phyloP scores from a whole-genome alignment of 1,140 invertebrate genomes.

The Nixonia krombeini region DNA sequence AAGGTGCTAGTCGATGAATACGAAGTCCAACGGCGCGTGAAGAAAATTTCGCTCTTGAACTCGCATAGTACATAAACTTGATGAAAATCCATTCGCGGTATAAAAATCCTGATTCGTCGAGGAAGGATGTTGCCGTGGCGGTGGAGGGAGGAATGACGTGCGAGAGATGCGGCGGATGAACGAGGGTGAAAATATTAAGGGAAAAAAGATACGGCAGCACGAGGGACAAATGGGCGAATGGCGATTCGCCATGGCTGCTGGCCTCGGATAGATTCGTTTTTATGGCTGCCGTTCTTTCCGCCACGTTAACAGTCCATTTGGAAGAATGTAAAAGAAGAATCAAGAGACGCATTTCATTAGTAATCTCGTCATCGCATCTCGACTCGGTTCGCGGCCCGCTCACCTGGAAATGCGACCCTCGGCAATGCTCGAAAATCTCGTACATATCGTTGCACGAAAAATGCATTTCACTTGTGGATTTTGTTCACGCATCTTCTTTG shows the following conservation, averaged over 20 bases:
- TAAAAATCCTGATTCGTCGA: not conserved
- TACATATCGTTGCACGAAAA: constrained; percentile 5
- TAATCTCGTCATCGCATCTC: constrained; percentile 15
- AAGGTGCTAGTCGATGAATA: too few relatives aligned
- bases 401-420: not conserved
- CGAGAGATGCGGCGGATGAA: constrained; percentile 4
- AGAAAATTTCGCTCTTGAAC: too few relatives aligned
- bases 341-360: constrained; percentile 31
- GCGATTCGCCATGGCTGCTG: constrained; percentile 15
- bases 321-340: constrained; percentile 34
- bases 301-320: constrained; percentile 40
- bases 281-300: constrained; percentile 35
- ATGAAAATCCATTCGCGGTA: too few relatives aligned
- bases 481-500: too few relatives aligned
- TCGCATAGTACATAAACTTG: too few relatives aligned
- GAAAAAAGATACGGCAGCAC: constrained; percentile 5
- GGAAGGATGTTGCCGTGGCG: not conserved
- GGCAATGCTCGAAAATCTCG: not conserved
- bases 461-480: not conserved
- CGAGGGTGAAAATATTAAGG: constrained; percentile 35
- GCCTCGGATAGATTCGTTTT: constrained; percentile 29
- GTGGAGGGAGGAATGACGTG: not conserved
- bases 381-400: not conserved
- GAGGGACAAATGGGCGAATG: constrained; percentile 23
- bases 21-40: too few relatives aligned